Evolutionary conservation across 2,797 vertebrate genomes (phyloP).

Genomic region (Anguilla anguilla): DNA sequence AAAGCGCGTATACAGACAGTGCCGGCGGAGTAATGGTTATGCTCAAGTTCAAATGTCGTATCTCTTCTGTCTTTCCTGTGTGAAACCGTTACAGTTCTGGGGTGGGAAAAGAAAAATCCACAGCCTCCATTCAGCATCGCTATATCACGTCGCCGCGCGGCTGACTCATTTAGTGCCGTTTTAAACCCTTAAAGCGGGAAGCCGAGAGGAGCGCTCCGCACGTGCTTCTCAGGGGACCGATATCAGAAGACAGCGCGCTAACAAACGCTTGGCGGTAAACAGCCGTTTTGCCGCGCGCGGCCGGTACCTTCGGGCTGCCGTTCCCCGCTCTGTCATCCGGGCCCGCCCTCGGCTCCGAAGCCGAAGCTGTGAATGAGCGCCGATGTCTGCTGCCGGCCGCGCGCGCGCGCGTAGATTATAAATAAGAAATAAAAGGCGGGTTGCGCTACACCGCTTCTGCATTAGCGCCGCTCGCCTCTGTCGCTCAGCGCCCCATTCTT

Average conservation of each 20-base stretch:
- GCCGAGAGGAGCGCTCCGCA: slow-evolving; percentile 65
- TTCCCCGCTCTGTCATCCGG: slow-evolving; percentile 75
- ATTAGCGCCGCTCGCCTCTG: slow-evolving; percentile 72
- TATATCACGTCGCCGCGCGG: slow-evolving; percentile 69
- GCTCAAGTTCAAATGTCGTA: slow-evolving; percentile 13
- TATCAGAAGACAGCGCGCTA: slow-evolving; percentile 78
- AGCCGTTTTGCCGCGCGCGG: slow-evolving; percentile 77
- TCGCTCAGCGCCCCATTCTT: slow-evolving; percentile 62
- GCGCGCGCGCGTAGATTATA: slow-evolving; percentile 79
- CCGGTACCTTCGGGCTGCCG: slow-evolving; percentile 70
- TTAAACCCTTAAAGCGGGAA: slow-evolving; percentile 76
- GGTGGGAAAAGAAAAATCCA: slow-evolving; percentile 73
- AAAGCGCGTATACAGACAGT: not conserved
- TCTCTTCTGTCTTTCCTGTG: slow-evolving; percentile 17
- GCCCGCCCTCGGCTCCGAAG: slow-evolving; percentile 71
- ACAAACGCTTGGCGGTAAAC: slow-evolving; percentile 82
- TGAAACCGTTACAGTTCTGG: slow-evolving; percentile 63
- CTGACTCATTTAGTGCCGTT: slow-evolving; percentile 78
- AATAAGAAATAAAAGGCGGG: slow-evolving; percentile 90
- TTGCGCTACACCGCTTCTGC: slow-evolving; percentile 83
- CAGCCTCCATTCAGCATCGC: slow-evolving; percentile 73
- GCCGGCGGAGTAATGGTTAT: not conserved
- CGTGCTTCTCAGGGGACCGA: slow-evolving; percentile 73
- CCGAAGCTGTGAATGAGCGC: slow-evolving; percentile 77
- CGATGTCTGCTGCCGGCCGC: slow-evolving; percentile 78